Percentiles rank a stretch among this genome's conserved stretches.
phyloP scores from a whole-genome alignment of 2,888 invertebrate genomes.

The Ypsolopha sequella region DNA sequence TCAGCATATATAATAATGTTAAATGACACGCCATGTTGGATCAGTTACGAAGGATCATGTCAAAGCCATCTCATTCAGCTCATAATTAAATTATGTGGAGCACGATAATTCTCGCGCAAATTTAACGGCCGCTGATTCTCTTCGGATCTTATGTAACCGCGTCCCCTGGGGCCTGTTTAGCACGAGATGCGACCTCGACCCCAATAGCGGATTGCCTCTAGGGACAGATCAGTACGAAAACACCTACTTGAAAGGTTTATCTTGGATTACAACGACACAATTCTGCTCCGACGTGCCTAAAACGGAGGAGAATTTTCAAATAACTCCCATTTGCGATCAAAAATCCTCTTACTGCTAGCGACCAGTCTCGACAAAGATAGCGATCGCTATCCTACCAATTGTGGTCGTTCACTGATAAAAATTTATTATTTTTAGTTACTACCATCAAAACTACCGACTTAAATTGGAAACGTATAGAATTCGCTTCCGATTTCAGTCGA shows the following conservation, averaged over 20 bases:
- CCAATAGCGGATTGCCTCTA: constrained; percentile 24
- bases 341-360: too few species aligned
- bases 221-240: constrained; percentile 5
- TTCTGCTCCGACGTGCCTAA: too few species aligned
- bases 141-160: constrained; percentile 9
- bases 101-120: constrained; percentile 56
- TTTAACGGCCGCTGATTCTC: constrained; percentile 51
- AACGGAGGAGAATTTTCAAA: too few species aligned
- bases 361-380: too few species aligned
- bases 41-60: neutral
- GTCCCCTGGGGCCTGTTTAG: constrained; percentile 41
- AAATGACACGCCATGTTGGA: neutral
- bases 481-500: too few species aligned
- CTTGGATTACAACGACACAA: constrained; percentile 2
- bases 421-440: too few species aligned
- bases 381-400: too few species aligned
- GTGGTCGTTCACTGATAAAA: too few species aligned
- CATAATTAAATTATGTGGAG: constrained; percentile 61
- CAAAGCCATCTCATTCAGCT: constrained; percentile 26
- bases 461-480: too few species aligned
- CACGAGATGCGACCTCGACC: constrained; percentile 24
- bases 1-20: too few species aligned
- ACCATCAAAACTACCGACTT: too few species aligned
- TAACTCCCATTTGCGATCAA: too few species aligned
- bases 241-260: neutral